Evolutionary conservation across 2,113 vertebrate species (phyloP).

Genomic region (Pygoscelis adeliae): DNA sequence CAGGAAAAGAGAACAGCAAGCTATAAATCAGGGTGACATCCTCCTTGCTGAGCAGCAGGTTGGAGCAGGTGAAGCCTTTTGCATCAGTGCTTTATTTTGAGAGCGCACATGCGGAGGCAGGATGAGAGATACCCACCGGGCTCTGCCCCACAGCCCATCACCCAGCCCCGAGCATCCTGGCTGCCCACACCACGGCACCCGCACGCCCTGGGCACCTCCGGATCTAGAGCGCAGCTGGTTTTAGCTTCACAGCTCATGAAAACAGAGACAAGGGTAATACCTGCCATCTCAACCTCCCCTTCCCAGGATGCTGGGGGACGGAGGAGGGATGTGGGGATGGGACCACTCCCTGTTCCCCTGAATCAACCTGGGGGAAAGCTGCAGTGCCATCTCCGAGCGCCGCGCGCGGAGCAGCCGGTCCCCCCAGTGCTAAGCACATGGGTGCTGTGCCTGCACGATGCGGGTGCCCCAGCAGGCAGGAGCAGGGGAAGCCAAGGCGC

Average conservation of each 20-base stretch:
- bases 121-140: neutral
- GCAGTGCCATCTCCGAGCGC: neutral
- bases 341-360: neutral
- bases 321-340: neutral
- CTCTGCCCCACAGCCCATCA: neutral
- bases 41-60: neutral
- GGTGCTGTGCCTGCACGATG: neutral
- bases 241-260: neutral
- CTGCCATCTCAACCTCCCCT: neutral
- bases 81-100: neutral
- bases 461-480: neutral
- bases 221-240: fast-evolving
- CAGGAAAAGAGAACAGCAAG: neutral
- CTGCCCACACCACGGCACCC: neutral
- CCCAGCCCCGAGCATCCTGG: neutral
- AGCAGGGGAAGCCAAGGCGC: neutral
- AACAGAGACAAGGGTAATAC: neutral
- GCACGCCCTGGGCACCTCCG: neutral
- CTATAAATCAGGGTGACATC: neutral
- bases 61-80: neutral
- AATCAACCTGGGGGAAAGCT: neutral
- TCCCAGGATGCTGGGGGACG: neutral
- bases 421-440: fast-evolving
- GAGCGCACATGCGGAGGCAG: fast-evolving
- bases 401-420: fast-evolving